Base-by-base conservation (phyloP, 2,113 vertebrate genomes). In the Chlorocebus sabaeus region DNA sequence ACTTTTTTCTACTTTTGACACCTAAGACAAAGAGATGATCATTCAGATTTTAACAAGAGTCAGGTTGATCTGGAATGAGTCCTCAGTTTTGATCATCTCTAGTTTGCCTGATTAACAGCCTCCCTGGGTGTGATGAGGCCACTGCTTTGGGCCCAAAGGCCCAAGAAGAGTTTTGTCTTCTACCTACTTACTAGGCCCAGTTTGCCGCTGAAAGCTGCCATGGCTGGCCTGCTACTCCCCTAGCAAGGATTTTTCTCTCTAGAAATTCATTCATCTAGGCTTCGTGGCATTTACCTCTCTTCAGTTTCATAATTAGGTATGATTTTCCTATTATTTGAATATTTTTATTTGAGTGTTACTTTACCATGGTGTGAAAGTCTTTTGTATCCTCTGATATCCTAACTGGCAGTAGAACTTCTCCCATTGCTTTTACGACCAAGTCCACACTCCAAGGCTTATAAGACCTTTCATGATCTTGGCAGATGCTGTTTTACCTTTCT, bases 151-250 rank as follows among this genome's bases (percentile, higher is more conserved):
- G 30, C 12, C 61, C 2, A 30, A n/a, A 16, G 6, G 5, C 43
- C 27, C 20, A 4, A 30, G 8, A 23, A 16, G 40, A 64, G 27
- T 68, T 20, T 55, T 68, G 10, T 43, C 59, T 23, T 48, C 45
- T 8, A 11, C 35, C 35, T 1, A 30, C 48, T 64, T 1, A 25
- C 11, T 12, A 35, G 57, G 5, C 67, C 48, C 50, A 4, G 0
- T 14, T 89, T 27, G 11, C 25, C 8, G 48, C 38, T 38, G n/a
- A 67, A 45, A 85, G n/a, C 4, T 38, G 40, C 50, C 45, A 3
- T 25, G 2, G 12, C 32, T 78, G 27, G 27, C 61, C 30, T n/a
- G 40, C 43, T 55, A 2, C 55, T 79, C 1, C 2, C 40, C n/a
- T 35, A 3, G 16, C 27, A 48, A 57, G 8, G 23, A 30, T n/a